A percentile compares a stretch with the other conserved stretches of the same genome.
Evolutionary conservation across 2,113 vertebrate species (phyloP).

Genomic region (Apodemus speciosus): DNA sequence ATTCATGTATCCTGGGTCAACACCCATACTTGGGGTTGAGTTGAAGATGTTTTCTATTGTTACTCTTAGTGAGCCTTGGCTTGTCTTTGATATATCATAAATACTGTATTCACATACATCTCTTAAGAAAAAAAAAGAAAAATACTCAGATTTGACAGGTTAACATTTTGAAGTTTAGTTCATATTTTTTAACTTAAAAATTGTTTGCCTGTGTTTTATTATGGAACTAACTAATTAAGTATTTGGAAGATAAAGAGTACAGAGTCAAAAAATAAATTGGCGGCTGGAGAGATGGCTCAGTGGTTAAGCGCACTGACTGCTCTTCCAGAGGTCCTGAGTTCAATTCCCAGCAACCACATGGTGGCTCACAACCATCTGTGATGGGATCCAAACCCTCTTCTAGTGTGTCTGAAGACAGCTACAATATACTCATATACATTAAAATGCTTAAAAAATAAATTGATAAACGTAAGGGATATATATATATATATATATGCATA

Average conservation of each 20-base stretch:
- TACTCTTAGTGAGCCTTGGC: background rate
- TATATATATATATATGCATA: background rate
- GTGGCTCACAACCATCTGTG: no score
- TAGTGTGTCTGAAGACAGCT: no score
- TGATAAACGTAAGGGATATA: background rate
- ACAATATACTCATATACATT: no score
- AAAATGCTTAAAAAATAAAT: background rate
- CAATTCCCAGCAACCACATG: no score
- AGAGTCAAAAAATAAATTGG: background rate
- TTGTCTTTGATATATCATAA: background rate
- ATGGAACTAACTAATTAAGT: background rate
- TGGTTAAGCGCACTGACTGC: no score
- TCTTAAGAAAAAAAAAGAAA: background rate
- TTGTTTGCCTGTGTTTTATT: background rate
- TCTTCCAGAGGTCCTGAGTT: no score
- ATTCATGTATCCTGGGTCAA: background rate
- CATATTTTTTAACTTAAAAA: background rate
- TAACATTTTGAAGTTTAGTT: background rate
- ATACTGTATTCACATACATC: background rate
- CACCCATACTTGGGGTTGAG: background rate
- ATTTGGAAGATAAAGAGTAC: conserved; percentile 4
- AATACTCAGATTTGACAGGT: background rate
- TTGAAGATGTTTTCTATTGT: background rate
- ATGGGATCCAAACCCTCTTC: no score
- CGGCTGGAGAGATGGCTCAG: no score